Evolutionary conservation across 1,140 invertebrate genomes (phyloP).

Genomic region (Bombus picipes): DNA sequence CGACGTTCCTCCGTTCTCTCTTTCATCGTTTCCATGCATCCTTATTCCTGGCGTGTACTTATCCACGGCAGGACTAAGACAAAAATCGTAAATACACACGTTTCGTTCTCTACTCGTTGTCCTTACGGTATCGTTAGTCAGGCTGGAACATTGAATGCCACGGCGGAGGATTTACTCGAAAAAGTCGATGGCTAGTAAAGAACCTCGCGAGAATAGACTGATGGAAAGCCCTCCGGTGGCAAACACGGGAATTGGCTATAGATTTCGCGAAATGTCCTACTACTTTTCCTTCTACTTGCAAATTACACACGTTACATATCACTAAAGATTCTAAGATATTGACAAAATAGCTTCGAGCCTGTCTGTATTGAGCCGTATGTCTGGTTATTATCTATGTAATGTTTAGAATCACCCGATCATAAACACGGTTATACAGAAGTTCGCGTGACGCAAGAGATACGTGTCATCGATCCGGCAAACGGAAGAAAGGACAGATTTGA

Average conservation of each 20-base stretch:
- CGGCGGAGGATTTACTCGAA: background rate
- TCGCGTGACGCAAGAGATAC: background rate
- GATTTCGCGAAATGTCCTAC: background rate
- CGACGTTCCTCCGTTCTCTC: background rate
- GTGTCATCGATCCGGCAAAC: background rate
- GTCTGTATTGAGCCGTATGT: too few relatives aligned
- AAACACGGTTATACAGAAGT: background rate
- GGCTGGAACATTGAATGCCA: background rate
- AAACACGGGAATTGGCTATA: background rate
- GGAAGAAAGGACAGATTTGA: background rate
- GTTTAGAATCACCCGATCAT: background rate
- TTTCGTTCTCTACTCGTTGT: background rate
- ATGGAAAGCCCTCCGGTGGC: conserved; percentile 10
- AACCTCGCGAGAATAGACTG: conserved; percentile 4
- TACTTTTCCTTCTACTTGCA: background rate
- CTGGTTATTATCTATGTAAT: background rate
- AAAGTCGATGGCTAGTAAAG: background rate
- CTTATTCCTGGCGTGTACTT: background rate
- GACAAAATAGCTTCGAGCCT: background rate
- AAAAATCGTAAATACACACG: background rate
- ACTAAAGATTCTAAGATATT: background rate
- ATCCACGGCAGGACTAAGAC: background rate
- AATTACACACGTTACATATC: background rate
- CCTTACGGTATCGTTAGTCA: conserved; percentile 8
- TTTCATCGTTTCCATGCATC: background rate